A percentile compares a stretch with the other conserved stretches of the same genome.
Conservation (phyloP, 2,888 invertebrate genomes). For the Heliconius ethilla region DNA sequence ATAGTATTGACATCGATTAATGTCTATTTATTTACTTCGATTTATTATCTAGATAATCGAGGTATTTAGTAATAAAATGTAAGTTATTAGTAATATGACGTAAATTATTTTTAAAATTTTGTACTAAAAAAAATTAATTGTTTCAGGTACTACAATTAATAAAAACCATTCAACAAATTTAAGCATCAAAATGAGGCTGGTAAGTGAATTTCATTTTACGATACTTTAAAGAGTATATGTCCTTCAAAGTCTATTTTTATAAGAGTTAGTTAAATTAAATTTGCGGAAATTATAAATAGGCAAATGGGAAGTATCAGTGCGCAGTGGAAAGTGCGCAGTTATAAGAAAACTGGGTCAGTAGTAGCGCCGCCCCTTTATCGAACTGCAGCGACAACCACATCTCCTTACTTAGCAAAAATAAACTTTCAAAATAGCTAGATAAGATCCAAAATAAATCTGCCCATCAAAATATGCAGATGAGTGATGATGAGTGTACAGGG, state of each 20-base stretch:
- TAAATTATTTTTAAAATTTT: neutral
- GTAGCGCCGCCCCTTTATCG: constrained; percentile 81
- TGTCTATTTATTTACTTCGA: neutral
- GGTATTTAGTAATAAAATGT: neutral
- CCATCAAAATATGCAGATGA: constrained; percentile 54
- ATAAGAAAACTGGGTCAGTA: constrained; percentile 80
- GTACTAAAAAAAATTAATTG: neutral
- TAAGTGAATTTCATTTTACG: constrained; percentile 54
- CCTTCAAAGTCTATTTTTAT: constrained; percentile 15
- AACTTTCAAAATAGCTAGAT: constrained; percentile 61
- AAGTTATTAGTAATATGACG: neutral
- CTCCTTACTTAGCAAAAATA: constrained; percentile 61
- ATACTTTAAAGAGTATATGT: neutral
- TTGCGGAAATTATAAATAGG: constrained; percentile 67
- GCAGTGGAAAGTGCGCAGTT: constrained; percentile 79
- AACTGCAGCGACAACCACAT: constrained; percentile 58
- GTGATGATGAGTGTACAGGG: constrained; percentile 60
- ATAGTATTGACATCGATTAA: neutral
- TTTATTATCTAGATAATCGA: neutral
- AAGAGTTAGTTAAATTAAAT: constrained; percentile 50
- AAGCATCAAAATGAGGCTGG: constrained; percentile 73
- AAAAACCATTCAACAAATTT: constrained; percentile 53
- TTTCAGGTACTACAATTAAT: constrained; percentile 62
- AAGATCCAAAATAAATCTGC: constrained; percentile 59
- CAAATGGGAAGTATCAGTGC: constrained; percentile 73